Conservation (phyloP, 2,888 invertebrate species). For the Pseudococcus viburni region DNA sequence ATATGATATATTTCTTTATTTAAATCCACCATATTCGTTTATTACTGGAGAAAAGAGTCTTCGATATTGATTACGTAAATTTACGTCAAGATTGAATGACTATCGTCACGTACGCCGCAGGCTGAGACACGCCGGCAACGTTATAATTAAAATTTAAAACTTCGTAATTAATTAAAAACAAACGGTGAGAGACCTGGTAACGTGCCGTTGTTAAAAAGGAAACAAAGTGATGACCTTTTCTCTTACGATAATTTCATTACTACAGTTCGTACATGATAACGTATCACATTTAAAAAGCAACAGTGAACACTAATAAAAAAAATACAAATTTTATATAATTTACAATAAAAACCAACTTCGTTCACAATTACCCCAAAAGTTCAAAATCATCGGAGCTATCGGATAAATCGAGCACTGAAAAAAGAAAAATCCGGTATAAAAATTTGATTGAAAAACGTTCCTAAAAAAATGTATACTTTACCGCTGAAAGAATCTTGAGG, state of each 20-base stretch:
- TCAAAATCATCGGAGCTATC: slow-evolving; percentile 88
- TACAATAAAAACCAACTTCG: slow-evolving; percentile 8
- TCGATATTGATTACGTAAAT: not conserved
- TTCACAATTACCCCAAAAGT: slow-evolving; percentile 78
- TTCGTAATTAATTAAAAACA: slow-evolving; percentile 4
- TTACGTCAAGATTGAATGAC: not conserved
- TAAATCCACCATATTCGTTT: slow-evolving; percentile 32
- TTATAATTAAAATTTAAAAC: slow-evolving; percentile 5
- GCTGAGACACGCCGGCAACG: not conserved
- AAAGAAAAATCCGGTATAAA: not conserved
- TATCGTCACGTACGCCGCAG: not conserved
- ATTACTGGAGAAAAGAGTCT: not conserved
- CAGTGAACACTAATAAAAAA: slow-evolving; percentile 16
- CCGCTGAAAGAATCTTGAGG: slow-evolving; percentile 36
- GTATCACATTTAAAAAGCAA: slow-evolving; percentile 58
- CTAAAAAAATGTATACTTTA: not conserved
- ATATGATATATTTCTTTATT: not conserved
- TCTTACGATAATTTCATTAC: slow-evolving; percentile 29
- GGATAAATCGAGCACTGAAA: slow-evolving; percentile 56
- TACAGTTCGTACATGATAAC: slow-evolving; percentile 39
- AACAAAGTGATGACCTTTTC: slow-evolving; percentile 17
- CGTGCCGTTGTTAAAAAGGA: slow-evolving; percentile 30
- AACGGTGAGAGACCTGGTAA: slow-evolving; percentile 49
- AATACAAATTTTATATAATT: slow-evolving; percentile 51
- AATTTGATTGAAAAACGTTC: not conserved